Percentiles rank a stretch among this genome's conserved stretches.
phyloP scores from a whole-genome alignment of 1,140 invertebrate species.

The Megalopta genalis region DNA sequence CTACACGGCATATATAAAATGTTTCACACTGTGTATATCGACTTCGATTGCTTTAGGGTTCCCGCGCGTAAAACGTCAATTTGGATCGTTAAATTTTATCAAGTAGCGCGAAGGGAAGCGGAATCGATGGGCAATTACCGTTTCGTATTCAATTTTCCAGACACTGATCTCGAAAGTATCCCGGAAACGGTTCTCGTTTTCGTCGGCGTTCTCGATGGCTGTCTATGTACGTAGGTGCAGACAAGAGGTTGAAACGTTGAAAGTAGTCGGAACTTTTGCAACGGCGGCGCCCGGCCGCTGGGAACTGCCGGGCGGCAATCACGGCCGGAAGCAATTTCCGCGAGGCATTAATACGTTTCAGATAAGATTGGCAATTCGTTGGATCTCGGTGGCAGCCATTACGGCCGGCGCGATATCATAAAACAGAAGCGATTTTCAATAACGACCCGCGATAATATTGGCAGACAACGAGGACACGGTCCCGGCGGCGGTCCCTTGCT shows the following conservation, averaged over 20 bases:
- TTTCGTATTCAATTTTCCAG: conserved; percentile 6
- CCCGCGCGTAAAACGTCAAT: too few relatives aligned
- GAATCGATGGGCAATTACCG: neutral
- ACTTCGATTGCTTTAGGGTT: too few relatives aligned
- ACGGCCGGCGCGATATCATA: conserved; percentile 37
- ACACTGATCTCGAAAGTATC: neutral
- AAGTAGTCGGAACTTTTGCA: too few relatives aligned
- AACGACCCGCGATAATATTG: conserved; percentile 50
- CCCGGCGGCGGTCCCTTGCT: too few relatives aligned
- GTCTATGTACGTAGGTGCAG: neutral
- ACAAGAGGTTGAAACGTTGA: neutral
- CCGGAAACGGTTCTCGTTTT: neutral
- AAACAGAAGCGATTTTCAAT: conserved; percentile 56
- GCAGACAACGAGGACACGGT: conserved; percentile 12
- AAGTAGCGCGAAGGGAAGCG: neutral
- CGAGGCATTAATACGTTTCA: conserved; percentile 34
- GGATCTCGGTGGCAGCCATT: conserved; percentile 24
- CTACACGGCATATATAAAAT: too few relatives aligned
- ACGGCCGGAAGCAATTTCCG: conserved; percentile 26
- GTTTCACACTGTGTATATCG: too few relatives aligned
- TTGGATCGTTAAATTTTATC: too few relatives aligned
- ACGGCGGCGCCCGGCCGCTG: too few relatives aligned
- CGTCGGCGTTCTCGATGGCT: neutral
- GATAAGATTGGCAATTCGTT: conserved; percentile 41
- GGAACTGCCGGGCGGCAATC: neutral